Conservation (phyloP, 2,113 vertebrate genomes). For the Rhinoderma darwinii region DNA sequence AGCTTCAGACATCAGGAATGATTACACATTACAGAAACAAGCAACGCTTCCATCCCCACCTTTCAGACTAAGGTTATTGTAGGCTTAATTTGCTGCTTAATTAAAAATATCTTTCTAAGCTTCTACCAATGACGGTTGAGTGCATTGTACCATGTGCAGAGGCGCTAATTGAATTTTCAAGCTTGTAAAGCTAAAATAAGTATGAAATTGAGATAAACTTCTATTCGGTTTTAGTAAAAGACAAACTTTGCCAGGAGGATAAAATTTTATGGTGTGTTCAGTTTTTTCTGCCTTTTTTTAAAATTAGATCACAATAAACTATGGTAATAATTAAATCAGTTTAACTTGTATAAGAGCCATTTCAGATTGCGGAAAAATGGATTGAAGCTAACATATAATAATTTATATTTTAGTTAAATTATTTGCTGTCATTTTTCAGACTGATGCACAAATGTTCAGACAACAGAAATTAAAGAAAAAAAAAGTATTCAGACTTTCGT, state of each 20-base stretch:
- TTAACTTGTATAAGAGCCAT: background rate
- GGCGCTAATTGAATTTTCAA: constrained; percentile 67
- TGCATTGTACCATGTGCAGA: constrained; percentile 60
- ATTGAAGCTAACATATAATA: background rate
- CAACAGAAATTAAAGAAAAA: too few species aligned
- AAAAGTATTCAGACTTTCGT: too few species aligned
- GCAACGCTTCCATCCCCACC: background rate
- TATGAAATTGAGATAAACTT: constrained; percentile 53
- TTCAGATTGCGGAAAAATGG: background rate
- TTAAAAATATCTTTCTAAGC: constrained; percentile 62
- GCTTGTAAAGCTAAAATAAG: constrained; percentile 58
- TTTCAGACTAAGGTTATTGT: constrained; percentile 61
- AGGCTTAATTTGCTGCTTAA: constrained; percentile 67
- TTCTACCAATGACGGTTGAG: constrained; percentile 63
- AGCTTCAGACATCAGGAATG: constrained; percentile 1
- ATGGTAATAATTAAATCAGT: constrained; percentile 5
- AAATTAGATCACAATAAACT: constrained; percentile 7
- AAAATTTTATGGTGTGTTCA: constrained; percentile 32
- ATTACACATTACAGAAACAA: fast-evolving
- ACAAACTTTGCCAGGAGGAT: constrained; percentile 2
- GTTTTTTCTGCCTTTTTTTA: background rate
- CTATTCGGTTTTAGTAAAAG: background rate
- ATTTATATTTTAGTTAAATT: background rate
- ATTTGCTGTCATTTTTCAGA: background rate
- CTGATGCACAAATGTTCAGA: background rate